Base-by-base conservation (phyloP, 2,888 invertebrate species). In the Melipona beecheii region DNA sequence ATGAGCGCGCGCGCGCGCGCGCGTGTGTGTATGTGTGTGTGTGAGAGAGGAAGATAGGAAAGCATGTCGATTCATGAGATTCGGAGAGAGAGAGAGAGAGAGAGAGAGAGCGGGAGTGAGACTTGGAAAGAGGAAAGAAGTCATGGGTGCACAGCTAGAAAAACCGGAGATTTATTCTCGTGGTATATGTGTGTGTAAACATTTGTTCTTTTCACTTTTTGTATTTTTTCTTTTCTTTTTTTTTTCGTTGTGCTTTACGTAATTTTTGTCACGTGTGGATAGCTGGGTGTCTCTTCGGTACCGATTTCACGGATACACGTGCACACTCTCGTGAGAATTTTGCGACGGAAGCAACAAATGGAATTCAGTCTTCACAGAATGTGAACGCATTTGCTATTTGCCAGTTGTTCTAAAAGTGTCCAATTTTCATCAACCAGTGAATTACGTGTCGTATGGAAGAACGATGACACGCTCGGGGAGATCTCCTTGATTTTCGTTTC, bases 201-300 rank as follows among this genome's bases (percentile, higher is more conserved):
- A 82, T 83, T 65, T 43, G 4, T 19, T 43, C 6, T 27, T 49
- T 81, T 68, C 27, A 43, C 27, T 71, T 64, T 54, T 71, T 76
- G 4, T 11, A 27, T n/a, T 15, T 4, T n/a, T 5, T n/a, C 2
- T 36, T 64, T 81, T 68, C n/a, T 27, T 36, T 71, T 56, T 54
- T 70, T 76, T 70, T 56, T 52, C 19, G n/a, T 21, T 52, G 4
- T 17, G 36, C 65, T 74, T 13, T 50, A 19, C 43, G 74, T 85
- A 80, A 80, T 78, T 70, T 31, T 84, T 81, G 81, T 86, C 82
- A 81, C 83, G 31, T 4, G 75, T 73, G 80, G 84, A 78, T 64
- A 52, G 17, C 50, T 73, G 69, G 76, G 65, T 83, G 75, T 83
- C 81, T 80, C 83, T 74, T 83, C 83, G 68, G 84, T 77, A 74